These are phyloP conservation scores for Drosophila hydei DNA, from an alignment of 1,140 invertebrate species.

Conservation along the genomic window DNA sequence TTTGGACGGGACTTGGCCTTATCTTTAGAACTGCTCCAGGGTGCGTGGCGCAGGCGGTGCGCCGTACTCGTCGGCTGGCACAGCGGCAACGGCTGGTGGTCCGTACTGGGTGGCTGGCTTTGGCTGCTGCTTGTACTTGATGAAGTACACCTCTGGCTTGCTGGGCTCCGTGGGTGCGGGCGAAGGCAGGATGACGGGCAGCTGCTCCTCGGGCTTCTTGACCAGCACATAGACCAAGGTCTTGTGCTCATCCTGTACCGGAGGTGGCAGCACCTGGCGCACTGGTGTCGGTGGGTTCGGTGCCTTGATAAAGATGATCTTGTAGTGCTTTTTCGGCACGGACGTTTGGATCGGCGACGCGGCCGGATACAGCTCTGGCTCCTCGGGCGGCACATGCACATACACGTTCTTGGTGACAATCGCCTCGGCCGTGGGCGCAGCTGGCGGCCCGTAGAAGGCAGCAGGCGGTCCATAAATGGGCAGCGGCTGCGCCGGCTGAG, in stretches of 20 bases:
- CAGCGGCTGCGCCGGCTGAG: slow-evolving; percentile 69
- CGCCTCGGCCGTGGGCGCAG: slow-evolving; percentile 52
- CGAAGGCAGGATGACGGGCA: slow-evolving; percentile 83
- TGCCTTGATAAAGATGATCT: slow-evolving; percentile 95
- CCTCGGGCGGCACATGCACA: slow-evolving; percentile 90
- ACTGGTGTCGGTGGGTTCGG: slow-evolving; percentile 89
- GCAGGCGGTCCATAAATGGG: slow-evolving; percentile 76
- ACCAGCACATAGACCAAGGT: slow-evolving; percentile 94
- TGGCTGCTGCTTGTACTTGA: slow-evolving; percentile 85
- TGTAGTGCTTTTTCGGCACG: slow-evolving; percentile 91
- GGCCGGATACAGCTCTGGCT: slow-evolving; percentile 85
- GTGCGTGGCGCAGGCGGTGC: slow-evolving; percentile 72
- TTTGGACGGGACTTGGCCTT: slow-evolving; percentile 19
- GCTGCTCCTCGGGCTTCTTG: slow-evolving; percentile 88
- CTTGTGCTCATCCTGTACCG: slow-evolving; percentile 91
- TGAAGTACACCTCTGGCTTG: slow-evolving; percentile 87
- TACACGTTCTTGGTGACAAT: slow-evolving; percentile 90
- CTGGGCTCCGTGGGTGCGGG: slow-evolving; percentile 84
- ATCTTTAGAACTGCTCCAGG: slow-evolving; percentile 65
- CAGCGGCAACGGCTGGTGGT: slow-evolving; percentile 66
- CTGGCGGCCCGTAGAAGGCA: slow-evolving; percentile 77
- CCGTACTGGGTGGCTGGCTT: slow-evolving; percentile 76
- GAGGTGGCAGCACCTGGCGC: slow-evolving; percentile 84
- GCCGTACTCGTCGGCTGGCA: slow-evolving; percentile 73
- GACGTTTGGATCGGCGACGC: slow-evolving; percentile 73